Evolutionary conservation across 2,797 vertebrate species (phyloP).

Genomic region (Hapalemur alaotrensis): DNA sequence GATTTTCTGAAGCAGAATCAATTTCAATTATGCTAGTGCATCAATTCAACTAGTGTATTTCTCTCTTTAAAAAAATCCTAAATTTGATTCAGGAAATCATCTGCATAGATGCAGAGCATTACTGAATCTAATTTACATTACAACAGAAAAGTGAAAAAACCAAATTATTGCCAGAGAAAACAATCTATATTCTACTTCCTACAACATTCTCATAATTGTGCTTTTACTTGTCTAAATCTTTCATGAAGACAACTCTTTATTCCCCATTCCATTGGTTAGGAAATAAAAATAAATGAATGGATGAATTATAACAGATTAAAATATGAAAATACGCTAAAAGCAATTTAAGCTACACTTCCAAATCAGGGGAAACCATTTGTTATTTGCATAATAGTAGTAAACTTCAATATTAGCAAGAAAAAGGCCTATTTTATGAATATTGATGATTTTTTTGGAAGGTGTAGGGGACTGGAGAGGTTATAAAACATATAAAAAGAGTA

Average conservation of each 20-base stretch:
- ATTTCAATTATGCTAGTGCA: conserved; percentile 2
- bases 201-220: background rate
- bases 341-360: background rate
- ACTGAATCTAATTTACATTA: conserved; percentile 36
- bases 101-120: conserved; percentile 2
- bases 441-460: conserved; percentile 4
- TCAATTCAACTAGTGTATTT: background rate
- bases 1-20: conserved; percentile 34
- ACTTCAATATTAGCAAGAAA: conserved; percentile 23
- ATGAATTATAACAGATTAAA: background rate
- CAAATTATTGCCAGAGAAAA: background rate
- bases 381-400: background rate
- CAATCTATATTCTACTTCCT: background rate
- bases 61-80: conserved; percentile 30
- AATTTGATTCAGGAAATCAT: conserved; percentile 31
- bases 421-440: background rate
- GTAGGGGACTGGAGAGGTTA: background rate
- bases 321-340: background rate
- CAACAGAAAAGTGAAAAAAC: conserved; percentile 21
- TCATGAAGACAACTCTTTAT: background rate
- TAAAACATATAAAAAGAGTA: conserved; percentile 1
- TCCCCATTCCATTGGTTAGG: background rate
- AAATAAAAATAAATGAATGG: background rate
- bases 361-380: background rate
- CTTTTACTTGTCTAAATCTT: conserved; percentile 16